phyloP scores from a whole-genome alignment of 2,113 vertebrate genomes.

The Pithys albifrons region DNA sequence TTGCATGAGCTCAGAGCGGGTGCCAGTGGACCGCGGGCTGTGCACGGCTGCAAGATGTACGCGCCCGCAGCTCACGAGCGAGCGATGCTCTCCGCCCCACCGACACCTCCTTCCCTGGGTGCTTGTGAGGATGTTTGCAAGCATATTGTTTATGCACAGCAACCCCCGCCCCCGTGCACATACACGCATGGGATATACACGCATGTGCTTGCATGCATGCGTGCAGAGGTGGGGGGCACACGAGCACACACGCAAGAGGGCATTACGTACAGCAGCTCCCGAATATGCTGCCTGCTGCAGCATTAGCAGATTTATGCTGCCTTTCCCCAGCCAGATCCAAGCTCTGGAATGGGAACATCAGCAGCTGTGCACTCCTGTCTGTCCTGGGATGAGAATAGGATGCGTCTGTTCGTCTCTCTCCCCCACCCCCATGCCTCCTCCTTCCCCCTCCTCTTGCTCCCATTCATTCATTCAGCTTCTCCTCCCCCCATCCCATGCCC shows the following conservation, averaged over 20 bases:
- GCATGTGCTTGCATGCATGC: neutral
- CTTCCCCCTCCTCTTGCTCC: slow-evolving; percentile 50
- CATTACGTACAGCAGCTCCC: slow-evolving; percentile 32
- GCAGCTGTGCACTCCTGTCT: slow-evolving; percentile 26
- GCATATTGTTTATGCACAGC: neutral
- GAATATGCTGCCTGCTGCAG: slow-evolving; percentile 33
- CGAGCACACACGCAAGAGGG: neutral
- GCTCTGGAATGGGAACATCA: slow-evolving; percentile 33
- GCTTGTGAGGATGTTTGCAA: neutral
- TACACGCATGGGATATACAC: neutral
- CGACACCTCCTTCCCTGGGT: neutral
- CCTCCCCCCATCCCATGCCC: slow-evolving; percentile 23
- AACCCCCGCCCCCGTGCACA: neutral
- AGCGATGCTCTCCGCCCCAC: neutral
- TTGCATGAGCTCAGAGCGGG: neutral
- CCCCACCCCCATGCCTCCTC: neutral
- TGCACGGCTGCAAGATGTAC: neutral
- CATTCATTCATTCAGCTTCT: slow-evolving; percentile 63
- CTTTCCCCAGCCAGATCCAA: slow-evolving; percentile 20
- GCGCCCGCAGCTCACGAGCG: neutral
- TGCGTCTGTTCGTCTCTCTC: slow-evolving; percentile 5
- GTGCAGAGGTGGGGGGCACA: neutral
- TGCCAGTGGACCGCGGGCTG: neutral
- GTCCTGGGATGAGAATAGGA: slow-evolving; percentile 56
- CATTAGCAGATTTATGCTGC: slow-evolving; percentile 50